Base-by-base conservation (phyloP, 2,888 invertebrate genomes). In the Netelia fuscicornis region DNA sequence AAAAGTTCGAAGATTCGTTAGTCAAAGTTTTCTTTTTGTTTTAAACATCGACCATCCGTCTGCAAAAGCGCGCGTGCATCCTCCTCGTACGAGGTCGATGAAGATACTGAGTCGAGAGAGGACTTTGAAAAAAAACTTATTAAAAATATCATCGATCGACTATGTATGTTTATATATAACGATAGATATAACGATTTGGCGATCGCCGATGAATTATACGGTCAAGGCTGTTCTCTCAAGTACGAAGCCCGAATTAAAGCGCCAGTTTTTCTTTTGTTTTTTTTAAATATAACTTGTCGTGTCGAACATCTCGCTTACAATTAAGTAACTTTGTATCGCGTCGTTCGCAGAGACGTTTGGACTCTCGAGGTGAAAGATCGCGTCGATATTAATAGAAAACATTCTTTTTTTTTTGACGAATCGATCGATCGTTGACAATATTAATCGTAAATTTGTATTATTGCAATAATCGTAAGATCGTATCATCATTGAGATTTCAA, bases 401-500 rank as follows among this genome's bases (percentile, higher is more conserved):
- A 30, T 72, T 17, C 17, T 17, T 17, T 17, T 17, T 17, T 13
- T 37, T 30, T 20, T 67, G 10, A 11, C 13, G 17, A 48, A 52
- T 68, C 8, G 3, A 48, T 48, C 23, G 8, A 25, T 70, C n/a
- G 58, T 82, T 77, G 25, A 20, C 42, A 8, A 65, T 65, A 37
- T 64, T 13, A 17, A 0, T 11, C 6, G 48, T 67, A 23, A 10
- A 1, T 11, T 20, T 67, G 23, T 48, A 67, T 30, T 20, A 30
- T 52, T 11, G 3, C 44, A 2, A 67, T 65, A 42, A 23, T 52
- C 25, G 48, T 37, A 42, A 77, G 37, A 58, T 82, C 76, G 44
- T 76, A 81, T 77, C 70, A 72, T 25, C 52, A 71, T 71, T 82
- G 62, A 65, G 76, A 79, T 58, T 81, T 86, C 92, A 93, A 97